Percentiles rank a stretch among this genome's conserved stretches.
These are phyloP conservation scores for Leucophenga varia DNA, from an alignment of 1,140 invertebrate species.

Conservation along the genomic window DNA sequence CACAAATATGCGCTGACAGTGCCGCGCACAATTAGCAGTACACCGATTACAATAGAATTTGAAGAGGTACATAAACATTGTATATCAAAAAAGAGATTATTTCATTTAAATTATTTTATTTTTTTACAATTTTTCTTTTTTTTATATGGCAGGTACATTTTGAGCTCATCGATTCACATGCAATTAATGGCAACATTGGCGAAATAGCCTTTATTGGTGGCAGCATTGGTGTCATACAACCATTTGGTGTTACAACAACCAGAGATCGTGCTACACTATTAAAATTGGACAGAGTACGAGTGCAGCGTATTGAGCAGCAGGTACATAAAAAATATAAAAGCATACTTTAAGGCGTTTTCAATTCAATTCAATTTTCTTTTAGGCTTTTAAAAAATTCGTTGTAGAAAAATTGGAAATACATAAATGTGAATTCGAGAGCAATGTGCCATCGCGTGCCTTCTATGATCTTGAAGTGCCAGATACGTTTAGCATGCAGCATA, in stretches of 20 bases:
- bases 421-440: conserved; percentile 57
- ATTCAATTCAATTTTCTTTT: background rate
- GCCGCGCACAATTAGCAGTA: conserved; percentile 41
- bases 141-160: conserved; percentile 54
- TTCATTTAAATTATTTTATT: background rate
- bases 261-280: conserved; percentile 49
- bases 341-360: conserved; percentile 61
- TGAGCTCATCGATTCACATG: conserved; percentile 65
- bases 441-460: conserved; percentile 69
- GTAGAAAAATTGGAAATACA: conserved; percentile 65
- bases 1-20: conserved; percentile 39
- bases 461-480: conserved; percentile 71
- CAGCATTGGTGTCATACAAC: conserved; percentile 63
- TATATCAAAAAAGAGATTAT: no score
- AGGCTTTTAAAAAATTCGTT: conserved; percentile 76
- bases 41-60: conserved; percentile 46
- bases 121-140: no score
- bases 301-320: conserved; percentile 67
- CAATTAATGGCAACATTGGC: conserved; percentile 70
- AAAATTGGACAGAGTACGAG: conserved; percentile 40
- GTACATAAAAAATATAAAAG: conserved; percentile 20
- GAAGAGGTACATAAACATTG: conserved; percentile 24
- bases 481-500: conserved; percentile 67
- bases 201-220: conserved; percentile 66
- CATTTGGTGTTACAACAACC: conserved; percentile 72